Base-by-base conservation (phyloP, 2,888 invertebrate species). In the Yponomeuta evonymella region DNA sequence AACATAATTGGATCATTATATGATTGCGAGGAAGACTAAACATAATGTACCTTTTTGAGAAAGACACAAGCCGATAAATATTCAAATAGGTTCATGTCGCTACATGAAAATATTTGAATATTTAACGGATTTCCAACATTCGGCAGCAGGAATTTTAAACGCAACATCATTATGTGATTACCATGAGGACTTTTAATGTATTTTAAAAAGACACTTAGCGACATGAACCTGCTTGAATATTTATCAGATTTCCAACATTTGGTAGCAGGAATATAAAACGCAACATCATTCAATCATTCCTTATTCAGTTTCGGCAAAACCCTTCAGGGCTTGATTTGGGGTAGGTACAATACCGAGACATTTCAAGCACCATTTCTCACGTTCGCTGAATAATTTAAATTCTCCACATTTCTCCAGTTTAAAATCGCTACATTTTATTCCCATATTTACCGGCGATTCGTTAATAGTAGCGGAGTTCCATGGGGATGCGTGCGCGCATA, bases 401-500 rank as follows among this genome's bases (percentile, higher is more conserved):
- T 58, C 51, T 58, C 51, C 51, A 58, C 51, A 58, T 58, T 58
- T 58, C 51, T 58, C 12, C 51, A 58, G 3, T 58, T 58, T 58
- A 15, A 58, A 58, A 15, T 43, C 51, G 65, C 65, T 30, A 65
- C 65, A 43, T n/a, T 36, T 36, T 43, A 43, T 67, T 67, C 51
- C 68, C 51, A 58, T 69, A 69, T 69, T 69, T 69, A 69, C 68
- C 68, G 51, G 48, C 68, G 51, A 69, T 69, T 12, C 68, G 23
- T 48, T 69, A 69, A 69, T 69, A 33, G 68, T 51, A 48, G 51
- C 23, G 68, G 67, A 48, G n/a, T 58, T 58, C 12, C 51, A 58
- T 15, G 23, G 48, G 63, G 72, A 51, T 72, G 72, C 71, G 70
- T 71, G 73, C 33, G 70, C 72, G 69, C 70, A 70, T 69, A 72